These are phyloP conservation scores for Brachycybe producta DNA, from an alignment of 2,888 invertebrate species.

Conservation along the genomic window DNA sequence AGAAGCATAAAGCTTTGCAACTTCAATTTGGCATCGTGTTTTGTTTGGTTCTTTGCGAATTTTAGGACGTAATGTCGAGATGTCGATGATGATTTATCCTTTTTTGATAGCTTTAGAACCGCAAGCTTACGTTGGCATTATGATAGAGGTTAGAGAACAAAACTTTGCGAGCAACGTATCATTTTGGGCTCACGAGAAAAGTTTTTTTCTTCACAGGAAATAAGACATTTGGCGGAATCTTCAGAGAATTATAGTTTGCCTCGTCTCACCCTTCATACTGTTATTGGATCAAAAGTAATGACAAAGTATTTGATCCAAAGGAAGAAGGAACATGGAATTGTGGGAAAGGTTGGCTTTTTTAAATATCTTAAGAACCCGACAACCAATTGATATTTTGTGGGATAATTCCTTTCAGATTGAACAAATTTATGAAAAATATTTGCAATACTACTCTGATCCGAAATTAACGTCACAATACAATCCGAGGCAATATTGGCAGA, in stretches of 20 bases:
- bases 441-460: constrained; percentile 8
- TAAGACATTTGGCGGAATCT: constrained; percentile 1
- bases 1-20: neutral
- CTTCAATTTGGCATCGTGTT: neutral
- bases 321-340: constrained; percentile 9
- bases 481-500: constrained; percentile 14
- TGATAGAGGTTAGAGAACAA: neutral
- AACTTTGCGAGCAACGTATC: neutral
- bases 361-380: neutral
- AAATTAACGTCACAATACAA: neutral
- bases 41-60: neutral
- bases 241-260: constrained; percentile 12
- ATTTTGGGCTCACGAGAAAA: neutral
- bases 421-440: constrained; percentile 10
- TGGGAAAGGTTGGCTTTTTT: constrained; percentile 7
- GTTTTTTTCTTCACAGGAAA: constrained; percentile 3
- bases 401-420: neutral
- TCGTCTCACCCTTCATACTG: neutral
- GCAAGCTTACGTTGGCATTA: constrained; percentile 8
- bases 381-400: neutral
- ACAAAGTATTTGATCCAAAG: constrained; percentile 6
- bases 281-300: constrained; percentile 11
- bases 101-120: constrained; percentile 10
- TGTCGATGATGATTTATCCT: neutral
- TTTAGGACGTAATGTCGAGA: neutral